Conservation (phyloP, 2,888 invertebrate species). For the Pediacus dermestoides region DNA sequence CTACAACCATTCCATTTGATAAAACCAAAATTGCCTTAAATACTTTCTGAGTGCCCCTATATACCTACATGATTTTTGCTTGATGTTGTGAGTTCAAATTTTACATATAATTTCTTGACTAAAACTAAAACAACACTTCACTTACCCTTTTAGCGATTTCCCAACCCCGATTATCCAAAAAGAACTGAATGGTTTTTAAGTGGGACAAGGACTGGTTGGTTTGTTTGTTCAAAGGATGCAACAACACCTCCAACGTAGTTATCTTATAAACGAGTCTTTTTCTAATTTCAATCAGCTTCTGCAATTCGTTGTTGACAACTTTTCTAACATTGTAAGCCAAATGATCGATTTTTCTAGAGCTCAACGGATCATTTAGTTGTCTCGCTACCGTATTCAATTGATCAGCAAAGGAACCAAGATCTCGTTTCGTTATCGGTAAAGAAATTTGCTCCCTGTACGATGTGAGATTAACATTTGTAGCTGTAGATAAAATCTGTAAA, state of each 20-base stretch:
- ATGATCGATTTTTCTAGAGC: constrained; percentile 69
- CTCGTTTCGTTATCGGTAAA: constrained; percentile 60
- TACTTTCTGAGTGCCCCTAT: too few relatives aligned
- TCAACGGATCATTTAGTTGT: constrained; percentile 67
- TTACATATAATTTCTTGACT: too few relatives aligned
- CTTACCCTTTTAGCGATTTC: constrained; percentile 67
- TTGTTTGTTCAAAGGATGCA: constrained; percentile 68
- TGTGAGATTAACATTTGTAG: constrained; percentile 61
- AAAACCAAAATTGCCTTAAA: too few relatives aligned
- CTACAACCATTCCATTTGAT: too few relatives aligned
- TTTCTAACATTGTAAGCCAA: constrained; percentile 55
- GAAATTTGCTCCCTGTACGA: constrained; percentile 56
- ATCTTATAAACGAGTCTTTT: constrained; percentile 73
- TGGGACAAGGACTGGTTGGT: constrained; percentile 71
- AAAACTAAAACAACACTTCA: too few relatives aligned
- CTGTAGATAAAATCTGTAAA: constrained; percentile 54
- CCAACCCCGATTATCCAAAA: constrained; percentile 68
- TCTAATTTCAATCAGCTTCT: constrained; percentile 65
- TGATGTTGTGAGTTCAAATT: too few relatives aligned
- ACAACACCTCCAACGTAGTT: constrained; percentile 69
- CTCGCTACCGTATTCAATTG: constrained; percentile 64
- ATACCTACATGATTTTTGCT: too few relatives aligned
- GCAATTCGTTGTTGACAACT: constrained; percentile 61
- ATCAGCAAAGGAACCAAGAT: constrained; percentile 61
- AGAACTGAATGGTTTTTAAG: constrained; percentile 73